phyloP scores from a whole-genome alignment of 2,888 invertebrate species.

The Dermolepida albohirtum region DNA sequence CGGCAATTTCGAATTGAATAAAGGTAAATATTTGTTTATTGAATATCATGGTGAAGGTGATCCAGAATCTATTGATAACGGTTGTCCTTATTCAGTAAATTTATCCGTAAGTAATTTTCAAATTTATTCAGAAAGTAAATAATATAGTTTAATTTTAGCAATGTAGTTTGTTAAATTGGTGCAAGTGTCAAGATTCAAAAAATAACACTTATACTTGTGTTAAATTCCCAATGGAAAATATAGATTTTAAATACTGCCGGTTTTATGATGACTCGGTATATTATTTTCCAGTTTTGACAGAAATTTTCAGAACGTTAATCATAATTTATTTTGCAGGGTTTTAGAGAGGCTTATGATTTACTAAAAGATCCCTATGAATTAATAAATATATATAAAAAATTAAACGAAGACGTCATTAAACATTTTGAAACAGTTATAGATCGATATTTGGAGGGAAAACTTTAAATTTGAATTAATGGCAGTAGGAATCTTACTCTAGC shows the following conservation, averaged over 20 bases:
- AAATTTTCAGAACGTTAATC: background rate
- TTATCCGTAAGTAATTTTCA: conserved; percentile 68
- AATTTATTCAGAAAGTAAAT: conserved; percentile 18
- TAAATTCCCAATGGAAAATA: conserved; percentile 70
- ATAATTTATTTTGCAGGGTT: conserved; percentile 68
- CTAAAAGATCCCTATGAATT: conserved; percentile 78
- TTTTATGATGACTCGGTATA: conserved; percentile 71
- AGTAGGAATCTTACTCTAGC: background rate
- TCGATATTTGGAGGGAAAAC: conserved; percentile 9
- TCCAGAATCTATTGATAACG: conserved; percentile 66
- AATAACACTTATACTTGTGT: conserved; percentile 89
- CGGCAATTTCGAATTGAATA: conserved; percentile 47
- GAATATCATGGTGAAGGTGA: conserved; percentile 87
- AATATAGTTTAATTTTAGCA: conserved; percentile 65
- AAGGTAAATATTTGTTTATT: conserved; percentile 74
- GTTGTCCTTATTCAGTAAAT: conserved; percentile 74
- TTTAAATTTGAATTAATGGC: background rate
- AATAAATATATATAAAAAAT: conserved; percentile 70
- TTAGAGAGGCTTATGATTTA: conserved; percentile 83
- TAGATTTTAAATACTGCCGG: conserved; percentile 73
- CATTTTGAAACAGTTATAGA: conserved; percentile 25
- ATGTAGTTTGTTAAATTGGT: conserved; percentile 75
- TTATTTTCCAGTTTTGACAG: conserved; percentile 54
- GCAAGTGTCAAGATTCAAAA: conserved; percentile 86
- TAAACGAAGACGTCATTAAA: conserved; percentile 31